phyloP scores from a whole-genome alignment of 2,797 vertebrate species.

The Cirrhinus molitorella region DNA sequence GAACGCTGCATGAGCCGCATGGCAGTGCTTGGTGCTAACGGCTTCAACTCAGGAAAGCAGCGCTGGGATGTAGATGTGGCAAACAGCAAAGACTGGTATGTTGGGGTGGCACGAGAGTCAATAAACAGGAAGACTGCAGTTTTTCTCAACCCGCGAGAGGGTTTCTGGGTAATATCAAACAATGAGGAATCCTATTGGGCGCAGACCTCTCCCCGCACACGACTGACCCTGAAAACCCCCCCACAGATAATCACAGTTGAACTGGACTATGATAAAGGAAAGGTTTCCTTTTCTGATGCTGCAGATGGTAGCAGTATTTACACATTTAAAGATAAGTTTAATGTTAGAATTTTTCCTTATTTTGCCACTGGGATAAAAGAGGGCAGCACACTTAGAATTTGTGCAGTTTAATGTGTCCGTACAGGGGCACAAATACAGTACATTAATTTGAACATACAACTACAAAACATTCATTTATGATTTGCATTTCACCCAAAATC shows the following conservation, averaged over 20 bases:
- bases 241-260: constrained; percentile 70
- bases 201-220: constrained; percentile 66
- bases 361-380: constrained; percentile 70
- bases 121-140: constrained; percentile 69
- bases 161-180: constrained; percentile 76
- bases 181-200: constrained; percentile 69
- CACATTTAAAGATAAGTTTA: constrained; percentile 72
- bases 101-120: constrained; percentile 72
- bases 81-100: constrained; percentile 69
- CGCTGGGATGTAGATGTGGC: constrained; percentile 74
- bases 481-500: neutral
- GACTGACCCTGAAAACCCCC: constrained; percentile 66
- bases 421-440: neutral
- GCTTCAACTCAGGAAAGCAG: constrained; percentile 74
- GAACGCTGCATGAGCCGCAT: constrained; percentile 71
- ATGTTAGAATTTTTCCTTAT: constrained; percentile 73
- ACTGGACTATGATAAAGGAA: constrained; percentile 75
- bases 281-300: constrained; percentile 70
- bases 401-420: constrained; percentile 62
- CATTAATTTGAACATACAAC: neutral
- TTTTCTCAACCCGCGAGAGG: constrained; percentile 70
- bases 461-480: neutral
- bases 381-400: constrained; percentile 65
- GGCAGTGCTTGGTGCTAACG: constrained; percentile 67
- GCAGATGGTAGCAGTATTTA: constrained; percentile 65